Base-by-base conservation (phyloP, 2,888 invertebrate genomes). In the Sceliomorpha sp. region DNA sequence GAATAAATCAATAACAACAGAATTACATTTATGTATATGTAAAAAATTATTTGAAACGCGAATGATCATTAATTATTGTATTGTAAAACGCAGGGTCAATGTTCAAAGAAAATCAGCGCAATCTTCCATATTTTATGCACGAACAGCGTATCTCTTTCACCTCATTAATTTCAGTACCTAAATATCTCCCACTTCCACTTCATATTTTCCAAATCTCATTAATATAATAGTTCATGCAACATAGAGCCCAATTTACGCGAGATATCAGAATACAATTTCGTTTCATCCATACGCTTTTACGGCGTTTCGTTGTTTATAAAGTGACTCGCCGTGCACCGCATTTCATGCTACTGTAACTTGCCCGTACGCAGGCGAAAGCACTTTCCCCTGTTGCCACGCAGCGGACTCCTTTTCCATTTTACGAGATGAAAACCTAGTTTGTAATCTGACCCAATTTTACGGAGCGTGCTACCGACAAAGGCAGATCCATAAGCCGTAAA, bases 341-440 rank as follows among this genome's bases (percentile, higher is more conserved):
- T 69, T 69, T 66, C 66, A 67, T 62, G 29, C 53, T 29, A 47
- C 29, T 32, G 36, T 24, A 63, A 67, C 63, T 73, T 67, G 50
- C 56, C 53, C 51, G 48, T 31, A 55, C 44, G 63, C 53, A 40
- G 24, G 48, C 70, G 56, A 67, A 48, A 63, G 59, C 69, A 66
- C 53, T 63, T 53, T 47, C 45, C 55, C 40, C 47, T 44, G 40
- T 51, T 63, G 62, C 56, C 58, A 58, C 50, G 56, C 45, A 56
- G 58, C 70, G 27, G 39, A 62, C 47, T 58, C 50, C 55, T 56
- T 56, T 60, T 67, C 53, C 64, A 67, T 59, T 76, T 76, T 73
- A 75, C 72, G 72, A 76, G 66, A 68, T 70, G 66, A 69, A 73
- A 74, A 75, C 64, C 70, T 51, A 31, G 37, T 59, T 70, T 40